Conservation (phyloP, 2,888 invertebrate species). For the Rhingia rostrata region DNA sequence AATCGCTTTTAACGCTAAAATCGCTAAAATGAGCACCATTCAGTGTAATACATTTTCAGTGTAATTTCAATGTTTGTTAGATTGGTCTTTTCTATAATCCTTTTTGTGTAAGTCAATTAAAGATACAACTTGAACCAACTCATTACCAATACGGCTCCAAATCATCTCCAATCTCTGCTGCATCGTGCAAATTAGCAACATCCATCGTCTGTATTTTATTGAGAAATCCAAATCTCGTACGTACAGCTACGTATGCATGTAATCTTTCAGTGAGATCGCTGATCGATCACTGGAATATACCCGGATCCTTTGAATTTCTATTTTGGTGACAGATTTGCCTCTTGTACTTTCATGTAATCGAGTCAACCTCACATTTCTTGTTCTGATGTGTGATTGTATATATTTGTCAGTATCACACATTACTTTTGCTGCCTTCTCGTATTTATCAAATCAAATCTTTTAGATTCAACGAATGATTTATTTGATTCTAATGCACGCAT, state of each 20-base stretch:
- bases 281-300: conserved; percentile 9
- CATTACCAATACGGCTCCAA: conserved; percentile 4
- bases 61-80: conserved; percentile 7
- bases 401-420: conserved; percentile 21
- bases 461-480: conserved; percentile 14
- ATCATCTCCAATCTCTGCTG: background rate
- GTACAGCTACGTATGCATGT: conserved; percentile 28
- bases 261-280: conserved; percentile 31
- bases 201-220: conserved; percentile 7
- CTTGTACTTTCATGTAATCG: conserved; percentile 30
- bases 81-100: background rate
- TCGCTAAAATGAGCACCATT: background rate
- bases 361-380: conserved; percentile 23
- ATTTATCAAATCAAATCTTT: conserved; percentile 23
- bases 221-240: conserved; percentile 28
- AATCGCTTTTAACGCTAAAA: conserved; percentile 21
- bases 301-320: conserved; percentile 21
- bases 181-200: background rate
- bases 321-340: conserved; percentile 25
- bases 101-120: background rate
- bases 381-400: conserved; percentile 3
- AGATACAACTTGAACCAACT: background rate
- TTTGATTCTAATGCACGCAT: conserved; percentile 19
- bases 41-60: background rate
- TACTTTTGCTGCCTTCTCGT: conserved; percentile 14